Evolutionary conservation across 2,797 vertebrate species (phyloP), one percentile per base, ranked within the genome.

Genomic region (Numenius phaeopus): DNA sequence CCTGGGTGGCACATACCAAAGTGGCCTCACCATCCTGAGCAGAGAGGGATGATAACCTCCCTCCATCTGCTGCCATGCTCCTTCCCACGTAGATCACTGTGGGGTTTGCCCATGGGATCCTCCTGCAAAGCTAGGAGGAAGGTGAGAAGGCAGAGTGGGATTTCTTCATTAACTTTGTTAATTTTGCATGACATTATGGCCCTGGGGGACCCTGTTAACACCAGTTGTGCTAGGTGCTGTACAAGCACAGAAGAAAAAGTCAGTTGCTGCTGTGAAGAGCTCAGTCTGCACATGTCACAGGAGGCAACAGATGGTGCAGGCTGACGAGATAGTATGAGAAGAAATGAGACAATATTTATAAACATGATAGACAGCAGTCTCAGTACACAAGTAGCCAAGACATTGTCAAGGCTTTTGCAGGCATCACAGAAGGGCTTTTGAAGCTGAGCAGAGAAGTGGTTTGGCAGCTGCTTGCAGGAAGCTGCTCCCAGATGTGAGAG

Each of bases 301-400:
- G 95, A 97, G 95, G 95, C 91, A 96, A 19, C 96, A 97, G 96
- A 97, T 97, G 96, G 95, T 83, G 85, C 91, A 95, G 93, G 85
- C 95, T 95, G 95, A 88, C 77, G 62, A 66, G 96, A 88, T 88
- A 72, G 91, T 69, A 94, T 54, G 72, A 90, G 95, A 24, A 72
- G 94, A 93, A 92, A 95, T 66, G 94, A 97, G 96, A 66, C 95
- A 97, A 97, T 95, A 97, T 97, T 97, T 97, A 95, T 97, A 97
- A 97, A 95, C 95, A 95, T 96, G 96, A 96, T 86, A 97, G 94
- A 97, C 95, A 97, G 97, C 89, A 97, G 88, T 91, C 96, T 96
- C 94, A 20, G 93, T 70, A 27, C 91, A 42, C 4, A 47, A 95
- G 89, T 90, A 94, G 87, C 80, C 93, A 95, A 95, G 95, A 88